phyloP scores from a whole-genome alignment of 2,113 vertebrate species.

The Macaca nemestrina region DNA sequence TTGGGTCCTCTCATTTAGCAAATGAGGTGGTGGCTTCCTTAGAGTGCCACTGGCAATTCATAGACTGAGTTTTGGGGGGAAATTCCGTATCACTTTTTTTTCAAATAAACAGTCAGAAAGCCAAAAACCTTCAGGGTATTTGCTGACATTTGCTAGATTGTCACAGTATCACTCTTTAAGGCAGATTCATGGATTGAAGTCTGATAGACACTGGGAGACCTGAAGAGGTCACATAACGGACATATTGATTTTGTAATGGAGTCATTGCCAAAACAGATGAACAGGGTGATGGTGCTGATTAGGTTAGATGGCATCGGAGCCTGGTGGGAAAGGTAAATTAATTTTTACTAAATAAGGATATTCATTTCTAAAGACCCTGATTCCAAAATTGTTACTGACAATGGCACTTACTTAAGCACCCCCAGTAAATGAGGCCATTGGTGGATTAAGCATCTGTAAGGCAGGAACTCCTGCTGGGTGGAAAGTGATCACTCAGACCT shows the following conservation, averaged over 20 bases:
- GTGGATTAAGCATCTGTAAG: neutral
- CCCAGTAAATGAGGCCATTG: neutral
- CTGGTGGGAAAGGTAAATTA: neutral
- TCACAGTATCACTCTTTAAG: neutral
- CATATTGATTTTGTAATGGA: neutral
- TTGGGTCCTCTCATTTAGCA: neutral
- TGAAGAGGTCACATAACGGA: no score
- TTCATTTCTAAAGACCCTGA: neutral
- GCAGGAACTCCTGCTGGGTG: neutral
- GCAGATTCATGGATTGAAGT: neutral
- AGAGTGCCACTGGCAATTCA: accelerated
- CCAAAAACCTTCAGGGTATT: neutral
- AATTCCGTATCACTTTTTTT: neutral
- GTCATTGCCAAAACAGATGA: neutral
- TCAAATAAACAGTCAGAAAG: neutral
- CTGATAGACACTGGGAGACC: neutral
- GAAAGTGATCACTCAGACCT: neutral
- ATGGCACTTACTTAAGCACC: no score
- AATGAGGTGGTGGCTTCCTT: neutral
- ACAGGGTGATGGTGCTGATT: neutral
- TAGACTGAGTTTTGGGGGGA: neutral
- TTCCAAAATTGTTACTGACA: neutral
- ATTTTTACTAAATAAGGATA: neutral
- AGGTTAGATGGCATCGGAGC: neutral
- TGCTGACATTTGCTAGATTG: neutral